Percentiles rank a stretch among this genome's conserved stretches.
Conservation (phyloP, 2,113 vertebrate species). For the Corynorhinus townsendii region DNA sequence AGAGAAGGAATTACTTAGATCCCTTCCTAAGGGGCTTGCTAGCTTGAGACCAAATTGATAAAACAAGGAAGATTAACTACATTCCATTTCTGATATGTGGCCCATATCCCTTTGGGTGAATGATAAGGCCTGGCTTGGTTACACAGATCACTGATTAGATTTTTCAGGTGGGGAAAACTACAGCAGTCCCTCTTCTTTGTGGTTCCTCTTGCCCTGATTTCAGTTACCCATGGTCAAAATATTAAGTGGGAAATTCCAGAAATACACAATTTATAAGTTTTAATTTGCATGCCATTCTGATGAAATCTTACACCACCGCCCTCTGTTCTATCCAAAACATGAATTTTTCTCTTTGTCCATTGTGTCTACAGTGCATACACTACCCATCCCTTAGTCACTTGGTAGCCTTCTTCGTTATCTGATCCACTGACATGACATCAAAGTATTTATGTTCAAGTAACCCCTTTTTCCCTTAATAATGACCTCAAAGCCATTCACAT, state of each 20-base stretch:
- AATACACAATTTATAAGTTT: neutral
- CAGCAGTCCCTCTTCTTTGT: neutral
- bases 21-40: constrained; percentile 14
- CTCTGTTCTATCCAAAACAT: neutral
- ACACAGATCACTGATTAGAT: neutral
- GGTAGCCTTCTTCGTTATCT: neutral
- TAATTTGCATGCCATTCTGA: neutral
- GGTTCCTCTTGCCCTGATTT: neutral
- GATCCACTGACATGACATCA: too few relatives aligned
- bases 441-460: neutral
- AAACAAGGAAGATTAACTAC: constrained; percentile 40
- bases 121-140: neutral
- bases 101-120: neutral
- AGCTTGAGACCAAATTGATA: constrained; percentile 15
- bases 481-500: neutral
- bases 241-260: neutral
- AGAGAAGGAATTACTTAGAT: constrained; percentile 51
- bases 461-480: neutral
- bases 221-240: neutral
- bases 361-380: neutral
- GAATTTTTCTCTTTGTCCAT: neutral
- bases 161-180: neutral
- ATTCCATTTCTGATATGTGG: neutral
- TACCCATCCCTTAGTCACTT: neutral
- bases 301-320: neutral